Percentiles rank a stretch among this genome's conserved stretches.
These are phyloP conservation scores for Oscheius myriophilus DNA, from an alignment of 2,888 invertebrate species.

Conservation along the genomic window DNA sequence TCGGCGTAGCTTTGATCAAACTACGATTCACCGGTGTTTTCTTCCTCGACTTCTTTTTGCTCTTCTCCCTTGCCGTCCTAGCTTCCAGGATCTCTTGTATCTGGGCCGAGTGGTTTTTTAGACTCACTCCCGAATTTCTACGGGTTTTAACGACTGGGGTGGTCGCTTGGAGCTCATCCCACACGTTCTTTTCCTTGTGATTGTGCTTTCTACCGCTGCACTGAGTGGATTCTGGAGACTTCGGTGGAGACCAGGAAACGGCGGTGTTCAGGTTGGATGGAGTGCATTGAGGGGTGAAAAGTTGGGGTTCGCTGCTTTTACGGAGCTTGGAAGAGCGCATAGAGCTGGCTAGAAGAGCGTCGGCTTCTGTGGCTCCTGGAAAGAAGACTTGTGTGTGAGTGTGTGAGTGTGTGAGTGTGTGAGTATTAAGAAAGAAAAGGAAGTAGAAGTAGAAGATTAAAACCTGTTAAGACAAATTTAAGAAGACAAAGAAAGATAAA, in stretches of 20 bases:
- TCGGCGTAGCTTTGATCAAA: background rate
- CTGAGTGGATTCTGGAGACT: no score
- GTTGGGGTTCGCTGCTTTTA: no score
- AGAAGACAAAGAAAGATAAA: no score
- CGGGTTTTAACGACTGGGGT: background rate
- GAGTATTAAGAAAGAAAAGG: no score
- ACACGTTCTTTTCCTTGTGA: background rate
- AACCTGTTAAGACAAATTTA: no score
- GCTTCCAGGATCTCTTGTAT: background rate
- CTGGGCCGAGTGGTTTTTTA: background rate
- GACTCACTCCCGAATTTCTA: background rate
- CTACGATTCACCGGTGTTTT: background rate
- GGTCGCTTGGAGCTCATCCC: background rate
- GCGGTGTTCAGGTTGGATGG: no score
- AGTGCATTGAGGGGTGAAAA: background rate
- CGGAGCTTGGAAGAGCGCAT: background rate
- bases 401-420: no score
- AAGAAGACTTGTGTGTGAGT: background rate
- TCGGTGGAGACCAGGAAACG: no score
- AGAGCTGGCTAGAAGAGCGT: background rate
- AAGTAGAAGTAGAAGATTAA: no score
- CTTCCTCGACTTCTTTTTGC: background rate
- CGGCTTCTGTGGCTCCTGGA: conserved; percentile 18
- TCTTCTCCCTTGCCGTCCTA: background rate
- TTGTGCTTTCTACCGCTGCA: background rate